phyloP scores from a whole-genome alignment of 1,140 invertebrate genomes.

The Goniozus legneri region DNA sequence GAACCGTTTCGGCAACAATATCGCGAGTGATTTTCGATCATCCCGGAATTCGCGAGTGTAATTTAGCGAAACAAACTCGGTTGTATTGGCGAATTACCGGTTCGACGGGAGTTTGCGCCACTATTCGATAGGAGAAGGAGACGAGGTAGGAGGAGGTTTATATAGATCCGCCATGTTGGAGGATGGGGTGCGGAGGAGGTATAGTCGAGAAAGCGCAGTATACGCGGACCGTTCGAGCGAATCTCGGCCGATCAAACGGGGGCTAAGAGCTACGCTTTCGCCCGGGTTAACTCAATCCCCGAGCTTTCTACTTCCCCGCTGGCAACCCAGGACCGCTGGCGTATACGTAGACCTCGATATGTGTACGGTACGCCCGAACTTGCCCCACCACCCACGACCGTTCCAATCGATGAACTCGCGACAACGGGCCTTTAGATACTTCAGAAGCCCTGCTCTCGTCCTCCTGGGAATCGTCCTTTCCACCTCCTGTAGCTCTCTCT shows the following conservation, averaged over 20 bases:
- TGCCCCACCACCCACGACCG: slow-evolving; percentile 30
- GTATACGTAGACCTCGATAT: neutral
- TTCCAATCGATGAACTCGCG: slow-evolving; percentile 48
- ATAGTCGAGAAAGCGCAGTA: no score
- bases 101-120: no score
- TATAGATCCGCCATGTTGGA: no score
- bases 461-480: neutral
- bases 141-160: no score
- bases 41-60: no score
- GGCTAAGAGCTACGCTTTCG: slow-evolving; percentile 51
- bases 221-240: slow-evolving; percentile 49
- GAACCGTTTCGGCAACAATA: no score
- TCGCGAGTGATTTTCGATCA: no score
- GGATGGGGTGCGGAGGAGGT: slow-evolving; percentile 30
- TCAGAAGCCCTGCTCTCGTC: slow-evolving; percentile 16
- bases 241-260: slow-evolving; percentile 54
- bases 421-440: slow-evolving; percentile 37
- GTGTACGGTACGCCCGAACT: neutral
- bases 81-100: no score
- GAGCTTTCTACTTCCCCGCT: slow-evolving; percentile 26
- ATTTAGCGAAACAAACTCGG: no score
- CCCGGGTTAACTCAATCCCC: slow-evolving; percentile 50
- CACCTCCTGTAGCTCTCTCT: neutral
- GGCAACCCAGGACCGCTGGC: neutral
- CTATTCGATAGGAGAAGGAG: no score